Evolutionary conservation across 2,113 vertebrate species (phyloP), one percentile per base, ranked within the genome.

Genomic region (Tiliqua scincoides): DNA sequence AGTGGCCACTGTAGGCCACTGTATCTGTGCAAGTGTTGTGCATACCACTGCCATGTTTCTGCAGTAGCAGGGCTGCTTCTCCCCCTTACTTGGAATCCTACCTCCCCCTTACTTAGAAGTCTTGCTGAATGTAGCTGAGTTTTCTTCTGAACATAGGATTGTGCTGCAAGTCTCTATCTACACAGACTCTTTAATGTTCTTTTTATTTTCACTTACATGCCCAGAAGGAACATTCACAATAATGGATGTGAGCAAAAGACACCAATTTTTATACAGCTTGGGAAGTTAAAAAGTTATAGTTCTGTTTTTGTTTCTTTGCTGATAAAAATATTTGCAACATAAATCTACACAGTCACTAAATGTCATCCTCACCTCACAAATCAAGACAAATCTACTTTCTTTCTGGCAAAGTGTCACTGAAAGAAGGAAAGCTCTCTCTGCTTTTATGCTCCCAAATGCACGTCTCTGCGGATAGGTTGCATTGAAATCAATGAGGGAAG

Each of bases 341-440:
- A 72, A 72, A 63, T 71, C 14, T 72, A 59, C 48, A 17, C 52
- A 67, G 62, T 37, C 43, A 37, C 0, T 0, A 57, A 15, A 1
- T 59, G 30, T 20, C 35, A 4, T 0, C 0, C 3, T 17, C 52
- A 48, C 27, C n/a, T 54, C 74, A 21, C 11, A 40, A 17, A 54
- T 54, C 59, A 76, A 79, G 43, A 65, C 61, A 77, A 77, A 75
- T 75, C 10, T 65, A 62, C 43, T 48, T 48, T 48, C 43, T 30
- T 61, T 21, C 12, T 52, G 43, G 23, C 4, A n/a, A n/a, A 35
- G 32, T 62, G 0, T 0, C 35, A 48, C 30, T 52, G 63, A n/a
- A 67, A 9, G 40, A 20, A 81, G 43, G 63, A 54, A 68, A 67
- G n/a, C 63, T 54, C 25, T 23, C 1, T 32, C 0, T 68, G 63